These are phyloP conservation scores for Anguilla pacifica DNA, from an alignment of 2,797 vertebrate genomes.

Conservation along the genomic window DNA sequence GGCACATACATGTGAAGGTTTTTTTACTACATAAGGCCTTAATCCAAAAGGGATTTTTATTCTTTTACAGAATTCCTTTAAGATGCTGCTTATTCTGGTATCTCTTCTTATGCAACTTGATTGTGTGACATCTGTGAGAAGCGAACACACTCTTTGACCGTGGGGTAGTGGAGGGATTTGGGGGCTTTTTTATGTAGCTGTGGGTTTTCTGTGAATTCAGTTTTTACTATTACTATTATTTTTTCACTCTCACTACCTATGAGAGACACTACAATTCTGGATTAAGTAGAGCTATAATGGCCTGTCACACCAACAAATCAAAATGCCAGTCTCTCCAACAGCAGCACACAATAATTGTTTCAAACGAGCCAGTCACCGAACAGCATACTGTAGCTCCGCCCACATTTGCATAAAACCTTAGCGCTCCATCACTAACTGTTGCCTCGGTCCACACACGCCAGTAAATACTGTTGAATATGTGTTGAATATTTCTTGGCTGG, in stretches of 20 bases:
- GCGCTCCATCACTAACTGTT: not conserved
- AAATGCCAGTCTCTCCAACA: not conserved
- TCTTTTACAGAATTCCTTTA: not conserved
- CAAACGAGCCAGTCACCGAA: not conserved
- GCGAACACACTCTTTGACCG: not conserved
- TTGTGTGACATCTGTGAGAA: not conserved
- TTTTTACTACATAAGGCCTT: not conserved
- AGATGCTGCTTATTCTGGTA: constrained; percentile 14
- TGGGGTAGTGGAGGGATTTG: not conserved
- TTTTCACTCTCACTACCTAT: not conserved
- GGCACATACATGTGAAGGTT: not conserved
- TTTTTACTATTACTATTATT: not conserved
- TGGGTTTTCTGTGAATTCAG: not conserved
- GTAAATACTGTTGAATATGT: not conserved
- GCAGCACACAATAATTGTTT: not conserved
- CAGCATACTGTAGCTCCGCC: not conserved
- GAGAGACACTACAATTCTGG: not conserved
- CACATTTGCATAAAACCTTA: not conserved
- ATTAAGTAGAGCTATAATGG: not conserved
- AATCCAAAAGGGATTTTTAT: not conserved
- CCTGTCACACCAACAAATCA: not conserved
- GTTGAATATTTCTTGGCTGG: not conserved
- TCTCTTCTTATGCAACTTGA: not conserved
- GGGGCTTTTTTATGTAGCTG: too few relatives aligned
- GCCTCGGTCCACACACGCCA: not conserved